These are phyloP conservation scores for Amphipoea oculea DNA, from an alignment of 2,888 invertebrate genomes.

Conservation along the genomic window DNA sequence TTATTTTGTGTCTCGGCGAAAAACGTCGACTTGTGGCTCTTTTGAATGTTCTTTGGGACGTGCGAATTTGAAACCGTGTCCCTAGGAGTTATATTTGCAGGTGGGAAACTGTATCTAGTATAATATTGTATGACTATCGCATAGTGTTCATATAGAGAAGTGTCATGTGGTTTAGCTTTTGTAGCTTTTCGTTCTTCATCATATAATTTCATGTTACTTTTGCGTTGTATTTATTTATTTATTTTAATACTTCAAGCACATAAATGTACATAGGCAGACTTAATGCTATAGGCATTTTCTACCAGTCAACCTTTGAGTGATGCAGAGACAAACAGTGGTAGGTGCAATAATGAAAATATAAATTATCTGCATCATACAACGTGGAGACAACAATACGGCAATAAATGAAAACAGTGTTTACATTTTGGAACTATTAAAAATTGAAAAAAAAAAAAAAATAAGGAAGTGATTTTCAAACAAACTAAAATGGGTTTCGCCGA, in stretches of 20 bases:
- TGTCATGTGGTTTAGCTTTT: background rate
- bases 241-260: too few relatives aligned
- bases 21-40: slow-evolving; percentile 49
- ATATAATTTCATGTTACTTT: background rate
- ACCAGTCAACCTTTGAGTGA: too few relatives aligned
- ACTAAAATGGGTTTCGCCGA: background rate
- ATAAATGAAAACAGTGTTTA: too few relatives aligned
- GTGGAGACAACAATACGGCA: too few relatives aligned
- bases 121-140: slow-evolving; percentile 3
- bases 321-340: too few relatives aligned
- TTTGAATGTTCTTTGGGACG: slow-evolving; percentile 55
- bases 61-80: slow-evolving; percentile 41
- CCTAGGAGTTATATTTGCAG: slow-evolving; percentile 18
- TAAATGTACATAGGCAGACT: too few relatives aligned
- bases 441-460: too few relatives aligned
- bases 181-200: background rate
- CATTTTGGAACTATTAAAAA: too few relatives aligned
- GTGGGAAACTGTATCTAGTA: background rate
- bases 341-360: too few relatives aligned
- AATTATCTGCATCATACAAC: too few relatives aligned
- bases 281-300: too few relatives aligned
- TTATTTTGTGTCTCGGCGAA: slow-evolving; percentile 65
- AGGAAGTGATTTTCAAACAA: background rate
- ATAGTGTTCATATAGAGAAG: background rate
- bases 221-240: too few relatives aligned